A percentile compares a stretch with the other conserved stretches of the same genome.
These are phyloP conservation scores for Macrosteles quadrilineatus DNA, from an alignment of 1,140 invertebrate genomes.

Conservation along the genomic window DNA sequence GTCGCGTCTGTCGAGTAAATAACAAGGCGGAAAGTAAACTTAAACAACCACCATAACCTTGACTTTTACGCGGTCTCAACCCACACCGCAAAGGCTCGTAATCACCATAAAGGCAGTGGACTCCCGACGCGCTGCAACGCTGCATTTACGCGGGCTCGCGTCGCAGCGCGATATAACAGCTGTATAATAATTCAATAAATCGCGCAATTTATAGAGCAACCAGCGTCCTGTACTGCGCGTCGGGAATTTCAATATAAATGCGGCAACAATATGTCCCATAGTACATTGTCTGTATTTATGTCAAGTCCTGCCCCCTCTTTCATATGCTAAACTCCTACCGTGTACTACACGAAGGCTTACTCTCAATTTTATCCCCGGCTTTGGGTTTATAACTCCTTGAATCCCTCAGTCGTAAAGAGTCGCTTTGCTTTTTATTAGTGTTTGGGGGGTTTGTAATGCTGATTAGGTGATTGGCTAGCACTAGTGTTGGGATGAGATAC, in stretches of 20 bases:
- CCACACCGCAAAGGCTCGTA: too few relatives aligned
- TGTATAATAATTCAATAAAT: slow-evolving; percentile 18
- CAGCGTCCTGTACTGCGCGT: neutral
- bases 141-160: neutral
- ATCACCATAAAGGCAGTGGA: neutral
- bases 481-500: too few relatives aligned
- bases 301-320: neutral
- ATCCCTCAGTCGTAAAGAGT: too few relatives aligned
- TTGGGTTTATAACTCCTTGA: neutral
- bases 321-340: neutral
- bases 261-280: slow-evolving; percentile 8
- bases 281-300: slow-evolving; percentile 13
- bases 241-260: slow-evolving; percentile 12
- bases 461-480: too few relatives aligned
- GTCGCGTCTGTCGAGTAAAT: too few relatives aligned
- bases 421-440: too few relatives aligned
- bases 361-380: neutral
- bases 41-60: too few relatives aligned
- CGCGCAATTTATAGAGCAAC: slow-evolving; percentile 5
- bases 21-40: too few relatives aligned
- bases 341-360: neutral
- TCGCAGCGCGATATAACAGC: neutral
- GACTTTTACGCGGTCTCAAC: too few relatives aligned
- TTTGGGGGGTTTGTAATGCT: too few relatives aligned
- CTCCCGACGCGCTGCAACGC: neutral